Percentiles rank a stretch among this genome's conserved stretches.
phyloP scores from a whole-genome alignment of 1,140 invertebrate species.

The Physella acuta region DNA sequence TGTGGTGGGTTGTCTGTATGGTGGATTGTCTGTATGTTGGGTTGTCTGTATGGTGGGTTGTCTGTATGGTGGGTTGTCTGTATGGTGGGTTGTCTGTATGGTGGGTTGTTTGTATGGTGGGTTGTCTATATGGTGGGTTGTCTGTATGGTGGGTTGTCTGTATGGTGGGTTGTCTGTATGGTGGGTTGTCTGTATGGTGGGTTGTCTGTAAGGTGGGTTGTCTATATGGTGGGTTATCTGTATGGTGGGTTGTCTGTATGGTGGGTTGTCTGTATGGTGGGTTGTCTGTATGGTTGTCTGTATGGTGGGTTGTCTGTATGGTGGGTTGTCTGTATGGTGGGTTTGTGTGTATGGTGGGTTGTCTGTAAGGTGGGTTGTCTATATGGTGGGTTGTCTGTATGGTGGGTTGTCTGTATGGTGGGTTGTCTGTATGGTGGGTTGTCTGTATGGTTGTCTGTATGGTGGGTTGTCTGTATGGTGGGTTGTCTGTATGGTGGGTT shows the following conservation, averaged over 20 bases:
- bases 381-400: too few relatives aligned
- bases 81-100: slow-evolving; percentile 13
- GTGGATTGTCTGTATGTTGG: slow-evolving; percentile 9
- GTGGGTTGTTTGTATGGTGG: slow-evolving; percentile 1
- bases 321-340: too few relatives aligned
- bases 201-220: background rate
- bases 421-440: too few relatives aligned
- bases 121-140: slow-evolving; percentile 3
- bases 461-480: too few relatives aligned
- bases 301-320: slow-evolving; percentile 8
- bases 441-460: too few relatives aligned
- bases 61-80: slow-evolving; percentile 12
- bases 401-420: too few relatives aligned
- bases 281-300: too few relatives aligned
- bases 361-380: too few relatives aligned
- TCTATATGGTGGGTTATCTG: slow-evolving; percentile 2
- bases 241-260: slow-evolving; percentile 4
- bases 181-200: slow-evolving; percentile 9
- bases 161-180: slow-evolving; percentile 9
- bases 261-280: background rate
- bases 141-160: slow-evolving; percentile 5
- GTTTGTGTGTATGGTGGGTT: too few relatives aligned
- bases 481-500: too few relatives aligned
- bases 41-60: slow-evolving; percentile 10
- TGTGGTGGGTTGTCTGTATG: slow-evolving; percentile 6